Evolutionary conservation across 2,113 vertebrate genomes (phyloP).

Genomic region (Takifugu bimaculatus): DNA sequence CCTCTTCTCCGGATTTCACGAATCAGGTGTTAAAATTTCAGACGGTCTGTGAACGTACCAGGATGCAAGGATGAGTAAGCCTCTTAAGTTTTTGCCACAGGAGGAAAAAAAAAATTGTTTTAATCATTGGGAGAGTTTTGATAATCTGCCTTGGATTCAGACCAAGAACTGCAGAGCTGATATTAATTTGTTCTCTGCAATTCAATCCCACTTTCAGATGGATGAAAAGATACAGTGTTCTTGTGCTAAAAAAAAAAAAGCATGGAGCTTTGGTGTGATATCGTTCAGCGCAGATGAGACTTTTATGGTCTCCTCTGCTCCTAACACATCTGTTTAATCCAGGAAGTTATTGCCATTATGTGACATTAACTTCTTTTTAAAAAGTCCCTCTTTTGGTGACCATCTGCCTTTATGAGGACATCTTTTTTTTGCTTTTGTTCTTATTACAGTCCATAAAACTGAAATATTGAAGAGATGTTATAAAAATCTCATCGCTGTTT

Average conservation of each 20-base stretch:
- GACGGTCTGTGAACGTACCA: conserved; percentile 39
- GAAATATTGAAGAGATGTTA: conserved; percentile 64
- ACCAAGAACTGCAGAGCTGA: conserved; percentile 30
- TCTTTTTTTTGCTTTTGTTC: conserved; percentile 56
- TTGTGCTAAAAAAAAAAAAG: conserved; percentile 20
- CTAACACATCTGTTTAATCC: conserved; percentile 65
- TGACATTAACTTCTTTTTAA: conserved; percentile 59
- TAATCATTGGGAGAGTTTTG: conserved; percentile 54
- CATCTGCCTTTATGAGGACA: conserved; percentile 69
- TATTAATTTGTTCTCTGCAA: conserved; percentile 23
- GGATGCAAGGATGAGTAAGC: conserved; percentile 51
- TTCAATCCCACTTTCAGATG: conserved; percentile 17
- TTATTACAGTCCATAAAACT: conserved; percentile 67
- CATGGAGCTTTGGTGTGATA: conserved; percentile 27
- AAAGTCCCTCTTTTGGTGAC: conserved; percentile 57
- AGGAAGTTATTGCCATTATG: conserved; percentile 51
- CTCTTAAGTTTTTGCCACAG: conserved; percentile 51
- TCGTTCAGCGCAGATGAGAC: conserved; percentile 51
- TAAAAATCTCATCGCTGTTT: conserved; percentile 57
- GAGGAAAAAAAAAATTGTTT: conserved; percentile 25
- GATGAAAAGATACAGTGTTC: conserved; percentile 12
- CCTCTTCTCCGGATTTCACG: conserved; percentile 18
- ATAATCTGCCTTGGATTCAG: conserved; percentile 56
- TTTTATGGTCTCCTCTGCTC: conserved; percentile 53
- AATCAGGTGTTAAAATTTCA: conserved; percentile 50